Evolutionary conservation across 2,797 vertebrate genomes (phyloP).

Genomic region (Apogon talboti): DNA sequence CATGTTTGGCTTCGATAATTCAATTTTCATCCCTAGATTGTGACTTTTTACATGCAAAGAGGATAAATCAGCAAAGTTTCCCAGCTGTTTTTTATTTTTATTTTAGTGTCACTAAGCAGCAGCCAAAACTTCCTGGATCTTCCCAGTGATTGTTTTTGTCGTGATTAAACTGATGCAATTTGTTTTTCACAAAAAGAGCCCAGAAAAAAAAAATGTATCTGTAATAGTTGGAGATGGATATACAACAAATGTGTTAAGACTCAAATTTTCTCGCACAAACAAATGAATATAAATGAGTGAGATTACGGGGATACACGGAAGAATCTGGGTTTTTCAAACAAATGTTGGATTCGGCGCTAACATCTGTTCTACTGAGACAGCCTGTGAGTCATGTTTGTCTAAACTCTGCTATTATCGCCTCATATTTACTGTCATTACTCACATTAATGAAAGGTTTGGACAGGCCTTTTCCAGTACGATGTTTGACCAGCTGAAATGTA

Average conservation of each 20-base stretch:
- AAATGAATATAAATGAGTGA: background rate
- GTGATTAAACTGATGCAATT: too few species aligned
- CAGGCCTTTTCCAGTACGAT: slow-evolving; percentile 37
- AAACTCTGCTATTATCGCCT: slow-evolving; percentile 59
- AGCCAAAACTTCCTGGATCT: too few species aligned
- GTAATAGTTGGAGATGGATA: background rate
- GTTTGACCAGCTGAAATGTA: slow-evolving; percentile 71
- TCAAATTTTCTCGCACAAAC: background rate
- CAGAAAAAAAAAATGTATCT: background rate
- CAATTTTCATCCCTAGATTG: background rate
- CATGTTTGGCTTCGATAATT: background rate
- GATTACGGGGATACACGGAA: background rate
- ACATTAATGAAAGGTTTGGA: slow-evolving; percentile 51
- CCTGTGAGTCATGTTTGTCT: slow-evolving; percentile 48
- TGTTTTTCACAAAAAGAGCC: too few species aligned
- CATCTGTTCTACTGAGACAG: slow-evolving; percentile 39
- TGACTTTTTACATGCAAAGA: background rate
- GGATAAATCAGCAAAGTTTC: background rate
- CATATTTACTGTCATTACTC: slow-evolving; percentile 56
- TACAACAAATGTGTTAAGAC: background rate
- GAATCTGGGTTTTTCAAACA: background rate
- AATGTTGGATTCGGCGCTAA: background rate
- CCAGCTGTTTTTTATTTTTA: background rate
- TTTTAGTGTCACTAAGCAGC: too few species aligned
- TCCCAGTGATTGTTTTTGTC: too few species aligned